Evolutionary conservation across 2,888 invertebrate genomes (phyloP).

Genomic region (Cerastis rubricosa): DNA sequence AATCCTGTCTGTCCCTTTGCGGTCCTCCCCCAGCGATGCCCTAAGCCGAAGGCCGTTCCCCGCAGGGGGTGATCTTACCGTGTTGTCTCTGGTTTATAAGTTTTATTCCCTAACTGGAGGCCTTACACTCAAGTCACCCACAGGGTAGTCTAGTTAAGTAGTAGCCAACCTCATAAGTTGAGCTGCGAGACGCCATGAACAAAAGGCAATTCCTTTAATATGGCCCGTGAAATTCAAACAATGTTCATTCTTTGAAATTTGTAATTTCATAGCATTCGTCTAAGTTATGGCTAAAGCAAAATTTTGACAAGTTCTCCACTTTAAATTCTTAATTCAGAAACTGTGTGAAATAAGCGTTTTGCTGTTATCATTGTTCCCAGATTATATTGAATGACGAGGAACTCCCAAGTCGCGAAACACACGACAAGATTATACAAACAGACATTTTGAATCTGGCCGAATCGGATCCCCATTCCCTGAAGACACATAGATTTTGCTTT

Average conservation of each 20-base stretch:
- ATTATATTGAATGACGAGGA: slow-evolving; percentile 11
- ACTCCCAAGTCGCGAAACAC: background rate
- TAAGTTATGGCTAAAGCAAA: background rate
- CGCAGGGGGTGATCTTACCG: too few species aligned
- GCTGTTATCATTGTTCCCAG: slow-evolving; percentile 5
- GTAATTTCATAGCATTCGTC: background rate
- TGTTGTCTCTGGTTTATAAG: too few species aligned
- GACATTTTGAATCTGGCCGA: background rate
- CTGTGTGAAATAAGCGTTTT: background rate
- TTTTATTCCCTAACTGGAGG: too few species aligned
- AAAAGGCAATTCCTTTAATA: background rate
- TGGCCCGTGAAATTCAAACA: background rate
- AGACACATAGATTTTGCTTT: slow-evolving; percentile 22
- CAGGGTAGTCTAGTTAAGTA: too few species aligned
- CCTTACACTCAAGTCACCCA: too few species aligned
- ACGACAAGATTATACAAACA: slow-evolving; percentile 13
- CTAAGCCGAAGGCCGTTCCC: too few species aligned
- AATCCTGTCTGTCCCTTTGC: too few species aligned
- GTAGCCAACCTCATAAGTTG: too few species aligned
- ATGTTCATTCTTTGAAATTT: too few species aligned
- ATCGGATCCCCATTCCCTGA: background rate
- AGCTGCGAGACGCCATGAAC: too few species aligned
- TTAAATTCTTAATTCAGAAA: background rate
- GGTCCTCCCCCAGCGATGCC: too few species aligned
- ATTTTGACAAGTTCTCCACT: background rate